Conservation (phyloP, 2,113 vertebrate genomes). For the Silurus meridionalis region DNA sequence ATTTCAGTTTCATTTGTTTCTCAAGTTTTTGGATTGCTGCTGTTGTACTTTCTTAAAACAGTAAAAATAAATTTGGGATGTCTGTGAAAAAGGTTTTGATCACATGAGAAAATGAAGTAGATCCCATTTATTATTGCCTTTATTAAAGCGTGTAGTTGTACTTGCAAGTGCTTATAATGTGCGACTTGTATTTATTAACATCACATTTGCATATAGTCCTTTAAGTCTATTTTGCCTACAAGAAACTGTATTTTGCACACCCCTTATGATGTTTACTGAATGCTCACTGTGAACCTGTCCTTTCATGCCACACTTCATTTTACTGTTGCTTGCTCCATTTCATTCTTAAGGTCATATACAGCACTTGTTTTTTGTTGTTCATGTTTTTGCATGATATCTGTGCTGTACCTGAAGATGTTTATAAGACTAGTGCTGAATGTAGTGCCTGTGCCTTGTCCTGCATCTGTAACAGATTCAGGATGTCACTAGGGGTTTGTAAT, state of each 20-base stretch:
- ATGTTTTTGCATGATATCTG: constrained; percentile 30
- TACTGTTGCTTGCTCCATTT: constrained; percentile 23
- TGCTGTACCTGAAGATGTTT: background rate
- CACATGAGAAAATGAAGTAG: background rate
- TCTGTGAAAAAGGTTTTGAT: constrained; percentile 32
- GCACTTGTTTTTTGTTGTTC: constrained; percentile 8
- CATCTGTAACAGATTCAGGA: constrained; percentile 16
- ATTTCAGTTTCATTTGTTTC: constrained; percentile 34
- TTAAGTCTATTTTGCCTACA: constrained; percentile 67
- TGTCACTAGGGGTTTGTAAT: background rate
- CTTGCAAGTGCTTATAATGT: constrained; percentile 54
- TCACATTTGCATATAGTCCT: constrained; percentile 56
- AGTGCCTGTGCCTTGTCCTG: constrained; percentile 13
- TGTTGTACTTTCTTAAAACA: constrained; percentile 27
- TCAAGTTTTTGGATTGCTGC: constrained; percentile 31
- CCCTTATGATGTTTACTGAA: constrained; percentile 30
- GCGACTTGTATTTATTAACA: constrained; percentile 63
- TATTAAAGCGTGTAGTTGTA: constrained; percentile 44
- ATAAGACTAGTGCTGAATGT: constrained; percentile 3
- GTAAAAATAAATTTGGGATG: constrained; percentile 30
- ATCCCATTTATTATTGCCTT: constrained; percentile 38
- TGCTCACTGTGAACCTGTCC: constrained; percentile 18
- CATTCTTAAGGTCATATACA: constrained; percentile 3
- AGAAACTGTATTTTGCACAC: constrained; percentile 72
- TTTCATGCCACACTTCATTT: constrained; percentile 9